A percentile compares a stretch with the other conserved stretches of the same genome.
phyloP scores from a whole-genome alignment of 1,140 invertebrate genomes.

The Gryllus bimaculatus region DNA sequence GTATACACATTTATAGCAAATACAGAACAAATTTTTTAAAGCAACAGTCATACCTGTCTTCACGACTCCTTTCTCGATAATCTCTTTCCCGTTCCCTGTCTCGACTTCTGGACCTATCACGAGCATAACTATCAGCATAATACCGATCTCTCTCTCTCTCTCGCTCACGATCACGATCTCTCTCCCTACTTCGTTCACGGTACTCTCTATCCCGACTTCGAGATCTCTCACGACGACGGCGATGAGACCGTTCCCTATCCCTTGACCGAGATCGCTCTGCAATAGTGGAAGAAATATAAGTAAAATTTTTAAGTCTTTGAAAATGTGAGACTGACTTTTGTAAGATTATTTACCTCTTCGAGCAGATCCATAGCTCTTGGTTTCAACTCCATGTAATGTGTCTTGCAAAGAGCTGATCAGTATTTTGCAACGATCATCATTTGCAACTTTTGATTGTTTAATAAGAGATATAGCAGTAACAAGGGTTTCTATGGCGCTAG shows the following conservation, averaged over 20 bases:
- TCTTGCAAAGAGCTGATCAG: slow-evolving; percentile 94
- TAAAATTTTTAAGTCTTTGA: slow-evolving; percentile 16
- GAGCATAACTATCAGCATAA: slow-evolving; percentile 33
- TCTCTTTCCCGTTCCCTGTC: slow-evolving; percentile 44
- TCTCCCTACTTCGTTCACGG: slow-evolving; percentile 58
- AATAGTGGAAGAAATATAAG: slow-evolving; percentile 23
- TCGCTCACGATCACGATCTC: slow-evolving; percentile 41
- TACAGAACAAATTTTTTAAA: background rate
- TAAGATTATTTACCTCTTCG: slow-evolving; percentile 38
- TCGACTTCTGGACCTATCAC: slow-evolving; percentile 35
- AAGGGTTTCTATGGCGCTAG: slow-evolving; percentile 94
- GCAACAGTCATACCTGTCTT: slow-evolving; percentile 52
- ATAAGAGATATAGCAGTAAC: slow-evolving; percentile 98
- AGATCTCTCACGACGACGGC: slow-evolving; percentile 61
- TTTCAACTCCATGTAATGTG: slow-evolving; percentile 92
- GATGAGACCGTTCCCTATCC: slow-evolving; percentile 59
- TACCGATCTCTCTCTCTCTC: slow-evolving; percentile 30
- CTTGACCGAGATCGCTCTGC: slow-evolving; percentile 62
- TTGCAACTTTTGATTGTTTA: slow-evolving; percentile 95
- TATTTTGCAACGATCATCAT: slow-evolving; percentile 97
- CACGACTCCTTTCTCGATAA: slow-evolving; percentile 53
- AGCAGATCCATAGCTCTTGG: slow-evolving; percentile 81
- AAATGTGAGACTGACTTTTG: background rate
- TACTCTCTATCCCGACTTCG: slow-evolving; percentile 68
- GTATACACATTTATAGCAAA: background rate